Evolutionary conservation across 2,797 vertebrate genomes (phyloP).

Genomic region (Mus caroli): DNA sequence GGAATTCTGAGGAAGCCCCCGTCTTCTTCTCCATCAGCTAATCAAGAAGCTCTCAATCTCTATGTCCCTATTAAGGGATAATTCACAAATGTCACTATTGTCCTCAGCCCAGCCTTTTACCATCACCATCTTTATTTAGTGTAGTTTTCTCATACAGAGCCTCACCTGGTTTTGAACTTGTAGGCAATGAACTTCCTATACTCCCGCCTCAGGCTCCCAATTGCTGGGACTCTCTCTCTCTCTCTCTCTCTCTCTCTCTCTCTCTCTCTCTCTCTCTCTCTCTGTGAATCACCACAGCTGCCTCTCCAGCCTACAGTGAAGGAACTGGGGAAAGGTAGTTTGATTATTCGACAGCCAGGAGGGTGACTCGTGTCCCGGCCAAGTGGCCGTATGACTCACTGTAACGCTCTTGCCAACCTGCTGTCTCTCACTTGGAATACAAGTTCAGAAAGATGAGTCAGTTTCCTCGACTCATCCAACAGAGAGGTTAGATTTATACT

Average conservation of each 20-base stretch:
- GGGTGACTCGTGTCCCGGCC: conserved; percentile 55
- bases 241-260: accelerated
- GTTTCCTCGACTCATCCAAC: conserved; percentile 20
- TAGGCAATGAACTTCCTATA: background rate
- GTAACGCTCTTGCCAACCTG: background rate
- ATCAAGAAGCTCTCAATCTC: background rate
- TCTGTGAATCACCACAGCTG: background rate
- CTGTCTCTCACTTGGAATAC: background rate
- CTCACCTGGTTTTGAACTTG: background rate
- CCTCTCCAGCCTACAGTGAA: background rate
- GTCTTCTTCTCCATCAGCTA: background rate
- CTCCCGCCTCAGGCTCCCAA: background rate
- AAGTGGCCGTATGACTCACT: conserved; percentile 15
- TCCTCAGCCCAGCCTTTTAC: background rate
- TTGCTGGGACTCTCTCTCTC: background rate
- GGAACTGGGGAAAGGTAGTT: background rate
- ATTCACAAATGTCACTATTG: background rate
- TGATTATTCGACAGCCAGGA: conserved; percentile 34
- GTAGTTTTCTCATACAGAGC: background rate
- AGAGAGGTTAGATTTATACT: background rate
- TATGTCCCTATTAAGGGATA: background rate
- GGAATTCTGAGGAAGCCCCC: conserved; percentile 1
- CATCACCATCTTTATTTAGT: background rate
- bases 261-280: background rate
- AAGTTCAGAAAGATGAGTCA: conserved; percentile 52